phyloP scores from a whole-genome alignment of 1,140 invertebrate genomes.

The Macrotrachela quadricornifera region DNA sequence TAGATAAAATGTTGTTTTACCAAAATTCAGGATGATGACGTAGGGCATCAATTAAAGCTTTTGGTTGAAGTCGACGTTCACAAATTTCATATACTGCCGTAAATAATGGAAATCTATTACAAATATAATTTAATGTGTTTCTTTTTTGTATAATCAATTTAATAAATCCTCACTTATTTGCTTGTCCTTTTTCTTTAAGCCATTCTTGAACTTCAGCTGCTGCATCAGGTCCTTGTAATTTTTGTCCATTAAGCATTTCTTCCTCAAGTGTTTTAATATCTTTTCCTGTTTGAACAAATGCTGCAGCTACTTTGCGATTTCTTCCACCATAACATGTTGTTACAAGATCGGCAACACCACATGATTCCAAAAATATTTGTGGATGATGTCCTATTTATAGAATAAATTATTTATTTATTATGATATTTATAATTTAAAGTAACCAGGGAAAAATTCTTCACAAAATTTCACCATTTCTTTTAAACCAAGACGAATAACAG shows the following conservation, averaged over 20 bases:
- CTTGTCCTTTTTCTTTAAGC: slow-evolving; percentile 13
- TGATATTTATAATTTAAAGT: background rate
- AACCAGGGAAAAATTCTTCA: slow-evolving; percentile 22
- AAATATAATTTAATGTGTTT: too few relatives aligned
- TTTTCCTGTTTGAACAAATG: slow-evolving; percentile 51
- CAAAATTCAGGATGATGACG: slow-evolving; percentile 81
- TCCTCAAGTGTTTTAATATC: slow-evolving; percentile 67
- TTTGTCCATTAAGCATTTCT: slow-evolving; percentile 92
- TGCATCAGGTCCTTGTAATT: slow-evolving; percentile 85
- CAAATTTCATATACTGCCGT: slow-evolving; percentile 81
- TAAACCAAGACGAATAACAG: slow-evolving; percentile 80
- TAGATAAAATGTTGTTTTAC: too few relatives aligned
- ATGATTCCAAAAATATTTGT: slow-evolving; percentile 94
- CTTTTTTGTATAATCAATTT: too few relatives aligned
- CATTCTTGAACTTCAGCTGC: slow-evolving; percentile 72
- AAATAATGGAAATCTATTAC: slow-evolving; percentile 88
- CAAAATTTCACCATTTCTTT: slow-evolving; percentile 46
- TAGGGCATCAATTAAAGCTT: slow-evolving; percentile 67
- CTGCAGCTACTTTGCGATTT: slow-evolving; percentile 78
- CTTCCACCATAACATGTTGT: slow-evolving; percentile 95
- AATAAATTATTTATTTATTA: too few relatives aligned
- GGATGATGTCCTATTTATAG: slow-evolving; percentile 20
- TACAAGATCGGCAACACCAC: slow-evolving; percentile 91
- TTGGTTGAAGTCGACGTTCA: slow-evolving; percentile 49
- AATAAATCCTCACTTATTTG: background rate